Percentiles rank a stretch among this genome's conserved stretches.
Evolutionary conservation across 2,797 vertebrate genomes (phyloP).

Genomic region (Gallinago stenura): DNA sequence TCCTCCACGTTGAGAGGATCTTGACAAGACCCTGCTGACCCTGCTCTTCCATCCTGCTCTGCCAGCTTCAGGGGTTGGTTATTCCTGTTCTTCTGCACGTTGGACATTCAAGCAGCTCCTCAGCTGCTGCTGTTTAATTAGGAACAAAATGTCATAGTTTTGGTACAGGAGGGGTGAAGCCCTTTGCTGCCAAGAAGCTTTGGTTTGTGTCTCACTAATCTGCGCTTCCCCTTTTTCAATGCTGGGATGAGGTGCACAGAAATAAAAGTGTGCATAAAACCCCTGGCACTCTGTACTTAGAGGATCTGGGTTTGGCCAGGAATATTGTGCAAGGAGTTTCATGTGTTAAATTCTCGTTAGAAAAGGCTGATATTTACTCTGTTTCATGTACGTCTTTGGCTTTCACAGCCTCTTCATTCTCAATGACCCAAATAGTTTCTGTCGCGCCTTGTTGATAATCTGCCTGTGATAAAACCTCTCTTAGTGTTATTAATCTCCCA

Average conservation of each 20-base stretch:
- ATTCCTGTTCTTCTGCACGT: neutral
- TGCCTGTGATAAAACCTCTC: slow-evolving; percentile 15
- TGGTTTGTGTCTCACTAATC: neutral
- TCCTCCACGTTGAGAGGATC: neutral
- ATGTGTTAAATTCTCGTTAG: neutral
- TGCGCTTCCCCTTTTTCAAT: neutral
- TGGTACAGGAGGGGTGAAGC: neutral
- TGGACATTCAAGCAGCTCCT: neutral
- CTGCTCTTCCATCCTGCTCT: neutral
- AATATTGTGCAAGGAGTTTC: neutral
- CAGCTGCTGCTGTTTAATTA: neutral
- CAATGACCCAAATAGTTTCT: neutral
- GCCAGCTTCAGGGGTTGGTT: neutral
- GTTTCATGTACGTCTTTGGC: neutral
- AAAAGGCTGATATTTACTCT: neutral
- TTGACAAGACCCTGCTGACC: neutral
- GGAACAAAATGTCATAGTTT: neutral
- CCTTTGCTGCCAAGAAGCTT: neutral
- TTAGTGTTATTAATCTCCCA: slow-evolving; percentile 1
- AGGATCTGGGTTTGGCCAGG: neutral
- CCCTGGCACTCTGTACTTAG: neutral
- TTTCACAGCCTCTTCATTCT: neutral
- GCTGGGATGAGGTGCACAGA: neutral
- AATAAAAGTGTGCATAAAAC: neutral
- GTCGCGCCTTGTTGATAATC: neutral